Base-by-base conservation (phyloP, 2,888 invertebrate genomes). In the Machimus rusticus region DNA sequence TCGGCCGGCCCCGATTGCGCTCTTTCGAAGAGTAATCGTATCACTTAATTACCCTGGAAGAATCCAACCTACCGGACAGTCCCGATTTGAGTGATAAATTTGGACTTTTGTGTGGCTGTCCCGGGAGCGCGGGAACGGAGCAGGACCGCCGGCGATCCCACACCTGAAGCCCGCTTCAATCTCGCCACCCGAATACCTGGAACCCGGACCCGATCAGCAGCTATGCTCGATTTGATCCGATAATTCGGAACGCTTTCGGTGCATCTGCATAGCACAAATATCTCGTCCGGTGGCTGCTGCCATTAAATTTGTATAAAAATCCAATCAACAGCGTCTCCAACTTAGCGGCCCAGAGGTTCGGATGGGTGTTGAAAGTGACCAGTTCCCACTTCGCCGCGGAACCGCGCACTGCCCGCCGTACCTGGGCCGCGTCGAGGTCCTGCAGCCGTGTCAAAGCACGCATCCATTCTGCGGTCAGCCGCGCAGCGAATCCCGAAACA, bases 231-330 rank as follows among this genome's bases (percentile, higher is more conserved):
- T 82, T 82, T 82, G 82, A 82, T 82, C 82, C 82, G 82, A 82
- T 66, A 82, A 57, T 82, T 85, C 74, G 85, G 85, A 85, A 85
- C 85, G 85, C 85, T 85, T 85, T 46, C 31, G 74, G 46, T 31
- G 31, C 85, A 85, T 85, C 85, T 85, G 74, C 85, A 74, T 82
- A 82, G 66, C 57, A 82, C 66, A 82, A 82, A 66, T 82, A 82
- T 82, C 82, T 57, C 66, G 57, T 86, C 55, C 77, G 55, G 86
- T 77, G 76, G 76, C 77, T 86, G 76, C 9, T 86, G 86, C 86
- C 77, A 86, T 86, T 86, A 86, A 86, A 86, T 86, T 86, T 86
- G 86, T 86, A 86, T 86, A 86, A 86, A 86, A 86, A 86, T 77
- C 86, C 77, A 86, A 86, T 86, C 86, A 86, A 77, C 86, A 86